phyloP scores from a whole-genome alignment of 2,888 invertebrate species.

The Aporophyla nigra region DNA sequence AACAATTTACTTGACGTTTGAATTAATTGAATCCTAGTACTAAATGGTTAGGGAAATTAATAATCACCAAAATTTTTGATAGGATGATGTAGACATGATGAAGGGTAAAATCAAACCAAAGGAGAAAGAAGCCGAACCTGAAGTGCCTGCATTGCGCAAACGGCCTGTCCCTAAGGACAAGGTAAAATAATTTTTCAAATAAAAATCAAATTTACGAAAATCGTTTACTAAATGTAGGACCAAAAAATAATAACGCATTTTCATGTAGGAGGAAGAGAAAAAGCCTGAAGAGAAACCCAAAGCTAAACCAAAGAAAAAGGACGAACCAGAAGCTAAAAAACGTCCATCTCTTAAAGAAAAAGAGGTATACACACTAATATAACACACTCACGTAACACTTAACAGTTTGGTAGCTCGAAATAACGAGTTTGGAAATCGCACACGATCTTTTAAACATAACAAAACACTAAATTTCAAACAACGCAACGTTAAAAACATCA shows the following conservation, averaged over 20 bases:
- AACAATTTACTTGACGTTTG: neutral
- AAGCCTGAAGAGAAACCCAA: constrained; percentile 88
- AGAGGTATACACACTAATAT: constrained; percentile 79
- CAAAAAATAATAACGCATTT: constrained; percentile 45
- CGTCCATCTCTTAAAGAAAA: constrained; percentile 87
- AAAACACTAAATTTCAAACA: constrained; percentile 69
- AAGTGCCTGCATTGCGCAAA: constrained; percentile 85
- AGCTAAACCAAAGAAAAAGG: constrained; percentile 83
- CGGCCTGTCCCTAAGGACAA: constrained; percentile 86
- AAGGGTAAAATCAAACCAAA: constrained; percentile 88
- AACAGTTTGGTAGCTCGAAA: constrained; percentile 68
- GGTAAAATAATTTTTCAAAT: constrained; percentile 73
- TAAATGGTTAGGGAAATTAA: neutral
- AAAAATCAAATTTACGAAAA: neutral
- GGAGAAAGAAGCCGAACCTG: constrained; percentile 85
- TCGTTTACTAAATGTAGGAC: constrained; percentile 19
- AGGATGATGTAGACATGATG: constrained; percentile 87
- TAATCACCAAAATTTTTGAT: constrained; percentile 64
- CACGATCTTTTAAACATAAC: constrained; percentile 63
- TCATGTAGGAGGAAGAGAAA: constrained; percentile 85
- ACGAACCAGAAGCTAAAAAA: constrained; percentile 84
- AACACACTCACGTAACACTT: constrained; percentile 67
- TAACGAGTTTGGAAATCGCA: constrained; percentile 62
- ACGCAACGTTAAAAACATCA: constrained; percentile 52
- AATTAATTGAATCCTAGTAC: neutral